Conservation (phyloP, 2,888 invertebrate genomes). For the Stratiomys singularior region DNA sequence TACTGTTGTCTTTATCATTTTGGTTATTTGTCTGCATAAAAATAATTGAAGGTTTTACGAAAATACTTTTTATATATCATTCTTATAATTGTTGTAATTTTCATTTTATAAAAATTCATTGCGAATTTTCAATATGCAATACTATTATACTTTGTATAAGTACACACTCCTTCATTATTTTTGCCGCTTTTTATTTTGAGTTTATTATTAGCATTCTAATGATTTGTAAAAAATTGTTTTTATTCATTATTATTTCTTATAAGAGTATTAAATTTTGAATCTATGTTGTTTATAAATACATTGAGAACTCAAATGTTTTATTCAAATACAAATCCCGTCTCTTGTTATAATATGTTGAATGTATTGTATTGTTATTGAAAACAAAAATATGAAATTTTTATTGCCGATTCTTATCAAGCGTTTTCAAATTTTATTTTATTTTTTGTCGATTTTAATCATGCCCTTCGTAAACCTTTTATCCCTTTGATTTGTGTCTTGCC, state of each 20-base stretch:
- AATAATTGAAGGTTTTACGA: slow-evolving; percentile 51
- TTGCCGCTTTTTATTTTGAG: slow-evolving; percentile 15
- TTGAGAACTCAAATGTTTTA: not conserved
- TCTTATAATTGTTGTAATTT: slow-evolving; percentile 39
- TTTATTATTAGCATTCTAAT: slow-evolving; percentile 18
- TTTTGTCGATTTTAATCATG: no score
- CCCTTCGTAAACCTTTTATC: no score
- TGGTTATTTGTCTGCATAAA: slow-evolving; percentile 43
- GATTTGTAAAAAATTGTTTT: slow-evolving; percentile 35
- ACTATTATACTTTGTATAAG: slow-evolving; percentile 42
- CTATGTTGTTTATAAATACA: not conserved
- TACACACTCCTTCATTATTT: slow-evolving; percentile 27
- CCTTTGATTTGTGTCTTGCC: no score
- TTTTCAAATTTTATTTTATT: no score
- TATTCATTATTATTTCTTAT: not conserved
- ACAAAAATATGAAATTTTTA: no score
- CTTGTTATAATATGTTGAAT: not conserved
- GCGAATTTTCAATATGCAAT: slow-evolving; percentile 43
- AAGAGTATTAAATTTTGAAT: slow-evolving; percentile 21
- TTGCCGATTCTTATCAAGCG: no score
- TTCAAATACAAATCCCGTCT: not conserved
- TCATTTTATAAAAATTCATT: slow-evolving; percentile 47
- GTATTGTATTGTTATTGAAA: no score
- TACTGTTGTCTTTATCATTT: slow-evolving; percentile 32
- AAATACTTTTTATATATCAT: slow-evolving; percentile 44